Base-by-base conservation (phyloP, 2,113 vertebrate species). In the Microtus richardsoni region DNA sequence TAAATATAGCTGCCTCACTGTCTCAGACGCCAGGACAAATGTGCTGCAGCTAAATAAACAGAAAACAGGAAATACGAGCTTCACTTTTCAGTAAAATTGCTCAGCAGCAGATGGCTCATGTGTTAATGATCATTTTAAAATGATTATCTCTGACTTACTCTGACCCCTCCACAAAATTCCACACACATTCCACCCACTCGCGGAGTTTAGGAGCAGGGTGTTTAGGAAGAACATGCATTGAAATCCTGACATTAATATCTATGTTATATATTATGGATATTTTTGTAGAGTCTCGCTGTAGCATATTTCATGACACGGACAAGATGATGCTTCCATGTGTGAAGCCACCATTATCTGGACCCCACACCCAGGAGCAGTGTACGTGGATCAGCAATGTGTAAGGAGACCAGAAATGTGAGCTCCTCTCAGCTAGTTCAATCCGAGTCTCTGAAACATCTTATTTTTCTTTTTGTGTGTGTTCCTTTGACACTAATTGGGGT, bases 121-220 rank as follows among this genome's bases (percentile, higher is more conserved):
- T 30, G 70, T 71, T 97, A 96, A 88, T 49, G 95, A 89, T 83
- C 64, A 26, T 96, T 87, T 96, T 97, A 71, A 96, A 92, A 82
- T 21, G 16, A 85, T 62, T 0, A 0, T 8, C 87, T 41, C 60
- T 44, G 28, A 62, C 26, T 60, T 44, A 21, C 16, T 89, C 49
- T 28, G 58, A 54, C 68, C 28, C 8, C 70, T 93, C 71, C 52
- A 7, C 70, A 36, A 0, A 3, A 58, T 39, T 49, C 60, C 26
- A 79, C 17, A 64, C 17, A 58, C 5, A 49, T 0, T 10, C 1
- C 6, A 19, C 64, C 64, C 89, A 39, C 44, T 68, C 41, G 7
- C 88, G 87, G 47, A 86, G n/a, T 2, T 80, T 58, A 62, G 75
- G 84, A 26, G 75, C 21, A 28, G 16, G 13, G 13, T 52, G 44